These are phyloP conservation scores for Synergus laeviventris DNA, from an alignment of 2,888 invertebrate species.

Conservation along the genomic window DNA sequence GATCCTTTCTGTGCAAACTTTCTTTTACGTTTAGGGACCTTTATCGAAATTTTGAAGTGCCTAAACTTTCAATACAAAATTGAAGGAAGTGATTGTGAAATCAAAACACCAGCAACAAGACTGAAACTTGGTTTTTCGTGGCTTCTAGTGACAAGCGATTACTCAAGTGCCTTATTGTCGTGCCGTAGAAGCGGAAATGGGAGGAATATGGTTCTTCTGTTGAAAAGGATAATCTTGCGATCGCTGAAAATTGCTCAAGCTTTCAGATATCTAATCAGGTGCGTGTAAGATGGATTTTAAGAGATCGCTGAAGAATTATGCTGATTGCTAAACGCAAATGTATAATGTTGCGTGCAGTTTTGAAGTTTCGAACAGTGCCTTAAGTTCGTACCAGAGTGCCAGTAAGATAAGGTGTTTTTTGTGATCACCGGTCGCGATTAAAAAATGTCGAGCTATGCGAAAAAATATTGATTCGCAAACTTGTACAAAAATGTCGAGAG, in stretches of 20 bases:
- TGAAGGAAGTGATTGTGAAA: not conserved
- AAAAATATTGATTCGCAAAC: not conserved
- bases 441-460: not conserved
- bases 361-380: conserved; percentile 54
- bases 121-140: not conserved
- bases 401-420: conserved; percentile 57
- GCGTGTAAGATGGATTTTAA: conserved; percentile 52
- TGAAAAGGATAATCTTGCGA: conserved; percentile 59
- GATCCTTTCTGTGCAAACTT: not conserved
- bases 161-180: conserved; percentile 41
- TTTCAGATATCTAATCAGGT: conserved; percentile 48
- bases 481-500: not conserved
- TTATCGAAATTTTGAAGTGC: not conserved
- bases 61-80: not conserved
- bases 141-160: conserved; percentile 2
- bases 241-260: conserved; percentile 63
- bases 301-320: conserved; percentile 56
- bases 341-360: conserved; percentile 41
- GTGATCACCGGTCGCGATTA: conserved; percentile 18
- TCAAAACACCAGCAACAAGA: not conserved
- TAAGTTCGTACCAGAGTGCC: conserved; percentile 49
- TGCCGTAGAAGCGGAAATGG: conserved; percentile 40
- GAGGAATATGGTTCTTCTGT: conserved; percentile 40
- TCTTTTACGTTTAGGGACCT: not conserved
- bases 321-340: conserved; percentile 30